phyloP scores from a whole-genome alignment of 2,888 invertebrate genomes.

The Acrobasis repandana region DNA sequence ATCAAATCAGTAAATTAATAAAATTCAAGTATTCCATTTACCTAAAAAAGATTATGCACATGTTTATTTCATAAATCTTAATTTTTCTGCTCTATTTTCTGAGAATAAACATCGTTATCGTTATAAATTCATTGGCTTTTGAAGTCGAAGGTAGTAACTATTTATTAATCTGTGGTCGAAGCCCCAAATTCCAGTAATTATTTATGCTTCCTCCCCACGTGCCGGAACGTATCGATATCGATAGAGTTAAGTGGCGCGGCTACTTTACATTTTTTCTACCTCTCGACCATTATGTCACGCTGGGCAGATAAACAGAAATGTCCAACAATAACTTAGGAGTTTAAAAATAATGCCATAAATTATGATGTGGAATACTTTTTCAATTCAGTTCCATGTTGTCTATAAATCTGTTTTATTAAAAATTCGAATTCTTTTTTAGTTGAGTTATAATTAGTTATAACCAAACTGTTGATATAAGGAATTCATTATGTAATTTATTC shows the following conservation, averaged over 20 bases:
- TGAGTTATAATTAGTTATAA: too few species aligned
- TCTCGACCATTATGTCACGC: conserved; percentile 15
- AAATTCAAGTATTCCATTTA: too few species aligned
- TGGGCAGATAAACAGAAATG: conserved; percentile 18
- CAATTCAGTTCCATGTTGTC: neutral
- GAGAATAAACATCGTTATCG: too few species aligned
- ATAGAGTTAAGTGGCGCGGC: conserved; percentile 10
- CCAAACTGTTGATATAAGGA: too few species aligned
- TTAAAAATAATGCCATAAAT: conserved; percentile 8
- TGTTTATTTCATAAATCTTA: too few species aligned
- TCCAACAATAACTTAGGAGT: conserved; percentile 6
- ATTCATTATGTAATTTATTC: too few species aligned
- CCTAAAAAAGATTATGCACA: too few species aligned
- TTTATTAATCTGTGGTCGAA: too few species aligned
- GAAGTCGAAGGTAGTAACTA: too few species aligned
- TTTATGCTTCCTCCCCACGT: conserved; percentile 16
- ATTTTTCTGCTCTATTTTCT: too few species aligned
- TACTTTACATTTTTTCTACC: conserved; percentile 13
- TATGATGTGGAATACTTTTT: conserved; percentile 1
- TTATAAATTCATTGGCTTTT: too few species aligned
- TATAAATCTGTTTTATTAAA: conserved; percentile 13
- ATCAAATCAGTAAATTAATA: too few species aligned
- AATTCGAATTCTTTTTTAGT: neutral
- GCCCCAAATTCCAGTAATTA: conserved; percentile 12
- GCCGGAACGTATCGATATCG: neutral